These are phyloP conservation scores for Drepana falcataria DNA, from an alignment of 2,888 invertebrate genomes.

Conservation along the genomic window DNA sequence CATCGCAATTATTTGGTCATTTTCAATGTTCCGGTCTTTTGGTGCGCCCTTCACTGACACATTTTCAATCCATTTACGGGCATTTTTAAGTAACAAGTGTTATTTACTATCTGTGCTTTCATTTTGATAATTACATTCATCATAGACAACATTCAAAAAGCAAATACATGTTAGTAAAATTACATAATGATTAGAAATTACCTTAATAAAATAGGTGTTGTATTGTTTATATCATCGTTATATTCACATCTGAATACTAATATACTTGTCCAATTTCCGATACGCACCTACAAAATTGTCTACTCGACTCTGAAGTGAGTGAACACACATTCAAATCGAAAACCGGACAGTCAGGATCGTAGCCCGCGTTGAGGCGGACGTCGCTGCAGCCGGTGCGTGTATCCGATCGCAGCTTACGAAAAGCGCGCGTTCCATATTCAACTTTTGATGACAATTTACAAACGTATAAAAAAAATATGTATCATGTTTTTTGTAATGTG, in stretches of 20 bases:
- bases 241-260: too few species aligned
- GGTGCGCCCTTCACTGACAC: slow-evolving; percentile 23
- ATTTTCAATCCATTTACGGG: slow-evolving; percentile 13
- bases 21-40: slow-evolving; percentile 24
- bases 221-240: too few species aligned
- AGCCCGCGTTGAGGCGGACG: slow-evolving; percentile 18
- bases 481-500: neutral
- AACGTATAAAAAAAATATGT: neutral
- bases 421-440: neutral
- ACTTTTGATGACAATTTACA: neutral
- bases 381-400: neutral
- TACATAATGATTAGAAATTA: too few species aligned
- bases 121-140: neutral
- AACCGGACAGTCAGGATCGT: slow-evolving; percentile 22
- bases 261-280: neutral
- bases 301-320: slow-evolving; percentile 17
- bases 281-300: slow-evolving; percentile 9
- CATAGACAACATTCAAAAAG: too few species aligned
- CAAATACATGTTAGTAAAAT: too few species aligned
- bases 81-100: slow-evolving; percentile 12
- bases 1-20: slow-evolving; percentile 27
- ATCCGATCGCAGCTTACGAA: neutral
- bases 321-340: slow-evolving; percentile 11
- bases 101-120: slow-evolving; percentile 5
- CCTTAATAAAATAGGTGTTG: too few species aligned